These are phyloP conservation scores for Sesamia inferens DNA, from an alignment of 2,888 invertebrate genomes.

Conservation along the genomic window DNA sequence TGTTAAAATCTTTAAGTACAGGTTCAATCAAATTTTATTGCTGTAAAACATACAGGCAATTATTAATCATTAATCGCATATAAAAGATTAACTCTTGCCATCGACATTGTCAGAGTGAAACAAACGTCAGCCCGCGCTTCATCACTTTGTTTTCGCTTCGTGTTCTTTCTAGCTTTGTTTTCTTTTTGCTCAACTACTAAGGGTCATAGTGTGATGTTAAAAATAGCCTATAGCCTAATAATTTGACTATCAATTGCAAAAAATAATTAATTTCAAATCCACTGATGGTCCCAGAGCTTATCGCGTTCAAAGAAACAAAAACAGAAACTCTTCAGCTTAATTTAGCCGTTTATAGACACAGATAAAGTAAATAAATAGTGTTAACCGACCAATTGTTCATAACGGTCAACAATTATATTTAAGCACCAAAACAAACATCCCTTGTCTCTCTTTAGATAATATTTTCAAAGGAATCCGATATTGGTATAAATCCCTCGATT, in stretches of 20 bases:
- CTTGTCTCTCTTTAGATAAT: slow-evolving; percentile 20
- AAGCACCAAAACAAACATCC: slow-evolving; percentile 16
- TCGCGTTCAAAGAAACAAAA: not conserved
- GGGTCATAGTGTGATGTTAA: not conserved
- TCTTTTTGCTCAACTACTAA: not conserved
- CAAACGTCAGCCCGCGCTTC: not conserved
- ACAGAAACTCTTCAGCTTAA: not conserved
- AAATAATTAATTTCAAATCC: not conserved
- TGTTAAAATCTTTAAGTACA: not conserved
- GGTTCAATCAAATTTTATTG: not conserved
- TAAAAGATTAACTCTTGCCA: not conserved
- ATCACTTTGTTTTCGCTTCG: not conserved
- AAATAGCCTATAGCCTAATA: not conserved
- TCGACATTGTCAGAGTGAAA: not conserved
- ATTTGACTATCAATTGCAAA: not conserved
- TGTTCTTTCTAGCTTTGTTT: not conserved
- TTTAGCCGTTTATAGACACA: not conserved
- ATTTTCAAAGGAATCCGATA: slow-evolving; percentile 56
- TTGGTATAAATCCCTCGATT: slow-evolving; percentile 55
- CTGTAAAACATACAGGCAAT: slow-evolving; percentile 6
- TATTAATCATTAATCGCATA: not conserved
- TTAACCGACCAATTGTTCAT: not conserved
- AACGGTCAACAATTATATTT: not conserved
- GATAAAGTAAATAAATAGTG: slow-evolving; percentile 4
- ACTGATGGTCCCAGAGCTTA: not conserved